Evolutionary conservation across 2,888 invertebrate species (phyloP), one percentile per base, ranked within the genome.

Genomic region (Biston stratarius): DNA sequence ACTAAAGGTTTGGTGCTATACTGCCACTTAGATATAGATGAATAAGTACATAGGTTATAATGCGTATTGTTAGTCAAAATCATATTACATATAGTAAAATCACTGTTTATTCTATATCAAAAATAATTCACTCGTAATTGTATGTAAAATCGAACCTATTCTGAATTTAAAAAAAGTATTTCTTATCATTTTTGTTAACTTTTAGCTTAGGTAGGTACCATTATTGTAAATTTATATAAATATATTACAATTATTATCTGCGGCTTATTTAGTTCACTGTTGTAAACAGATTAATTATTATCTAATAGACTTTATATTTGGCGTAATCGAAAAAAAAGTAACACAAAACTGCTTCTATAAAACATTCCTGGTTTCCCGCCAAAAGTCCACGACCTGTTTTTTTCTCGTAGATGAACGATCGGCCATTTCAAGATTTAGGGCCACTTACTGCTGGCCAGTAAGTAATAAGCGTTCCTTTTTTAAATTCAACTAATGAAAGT

Each of bases 361-460:
- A n/a, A 33, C 11, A 7, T 24, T 8, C 12, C 44, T 11, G 9
- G 42, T 42, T 55, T 55, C 33, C 12, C 42, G 55, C 55, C 55
- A 55, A 44, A 6, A 33, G 24, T 55, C 42, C 7, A 12, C n/a
- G 91, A 91, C 89, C 83, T 90, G 90, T 92, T 88, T 91, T 91
- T 91, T 85, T 42, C 59, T 45, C 55, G 61, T 58, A 70, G 79
- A 83, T 87, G 88, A 89, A 80, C 85, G 83, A 88, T 68, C 61
- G 66, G 49, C 58, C 45, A 59, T 55, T 58, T 69, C 61, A 56
- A 63, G 69, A 70, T 70, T 70, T 70, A 70, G 66, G 53, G 51
- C 70, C 73, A 69, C 67, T 67, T 62, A 67, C 65, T 61, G 58
- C 64, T 58, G 61, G 66, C 70, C 69, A 64, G 69, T 67, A 61